These are phyloP conservation scores for Crypturellus undulatus DNA, from an alignment of 2,113 vertebrate species.

Conservation along the genomic window DNA sequence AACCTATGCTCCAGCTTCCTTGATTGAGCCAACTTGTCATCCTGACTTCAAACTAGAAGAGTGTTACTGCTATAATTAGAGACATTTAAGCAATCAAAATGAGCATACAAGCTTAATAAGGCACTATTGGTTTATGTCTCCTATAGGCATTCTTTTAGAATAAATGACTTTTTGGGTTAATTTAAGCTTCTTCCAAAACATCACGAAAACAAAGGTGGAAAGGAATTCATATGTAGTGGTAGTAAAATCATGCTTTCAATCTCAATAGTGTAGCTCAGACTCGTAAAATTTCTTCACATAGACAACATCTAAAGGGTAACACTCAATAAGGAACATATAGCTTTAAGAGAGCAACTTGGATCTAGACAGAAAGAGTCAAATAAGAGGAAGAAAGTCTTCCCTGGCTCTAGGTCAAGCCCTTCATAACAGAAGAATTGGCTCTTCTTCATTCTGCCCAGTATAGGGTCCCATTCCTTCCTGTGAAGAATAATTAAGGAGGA, in stretches of 20 bases:
- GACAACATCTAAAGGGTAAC: background rate
- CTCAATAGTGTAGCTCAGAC: conserved; percentile 27
- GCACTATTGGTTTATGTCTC: conserved; percentile 58
- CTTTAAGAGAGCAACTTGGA: background rate
- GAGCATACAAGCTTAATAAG: conserved; percentile 62
- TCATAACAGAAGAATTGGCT: conserved; percentile 24
- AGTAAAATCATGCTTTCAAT: background rate
- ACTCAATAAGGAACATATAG: conserved; percentile 3
- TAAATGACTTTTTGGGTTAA: conserved; percentile 65
- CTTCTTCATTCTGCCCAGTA: background rate
- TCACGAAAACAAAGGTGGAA: conserved; percentile 6
- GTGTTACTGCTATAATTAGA: conserved; percentile 64
- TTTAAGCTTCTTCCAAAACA: conserved; percentile 59
- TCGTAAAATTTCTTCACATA: background rate
- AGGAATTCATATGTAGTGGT: background rate
- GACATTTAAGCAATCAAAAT: conserved; percentile 68
- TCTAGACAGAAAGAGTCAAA: background rate
- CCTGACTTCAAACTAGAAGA: conserved; percentile 31
- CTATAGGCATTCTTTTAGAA: conserved; percentile 59
- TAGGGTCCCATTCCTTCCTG: background rate
- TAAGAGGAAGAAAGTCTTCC: background rate
- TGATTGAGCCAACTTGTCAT: conserved; percentile 52
- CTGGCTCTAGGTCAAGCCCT: background rate
- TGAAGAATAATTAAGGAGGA: background rate
- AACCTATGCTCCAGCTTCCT: conserved; percentile 22